phyloP scores from a whole-genome alignment of 2,113 vertebrate species.

The Tetrax tetrax region DNA sequence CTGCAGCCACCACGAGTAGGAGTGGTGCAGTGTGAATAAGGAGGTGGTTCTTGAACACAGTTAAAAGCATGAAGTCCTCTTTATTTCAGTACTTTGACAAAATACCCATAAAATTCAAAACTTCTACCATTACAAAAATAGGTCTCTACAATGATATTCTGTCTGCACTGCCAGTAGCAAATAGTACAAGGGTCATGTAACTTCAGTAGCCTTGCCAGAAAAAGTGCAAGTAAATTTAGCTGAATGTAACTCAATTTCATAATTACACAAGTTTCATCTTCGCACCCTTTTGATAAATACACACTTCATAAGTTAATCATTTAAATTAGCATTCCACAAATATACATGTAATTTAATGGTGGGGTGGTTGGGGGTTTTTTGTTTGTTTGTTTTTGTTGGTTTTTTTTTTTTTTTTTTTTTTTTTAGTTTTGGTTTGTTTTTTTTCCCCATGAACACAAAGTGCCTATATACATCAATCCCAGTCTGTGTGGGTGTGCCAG shows the following conservation, averaged over 20 bases:
- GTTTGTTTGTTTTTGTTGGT: not conserved
- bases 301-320: slow-evolving; percentile 92
- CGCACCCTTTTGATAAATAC: slow-evolving; percentile 85
- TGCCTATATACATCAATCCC: slow-evolving; percentile 82
- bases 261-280: slow-evolving; percentile 70
- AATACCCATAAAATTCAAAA: slow-evolving; percentile 98
- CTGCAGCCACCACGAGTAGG: not conserved
- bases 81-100: slow-evolving; percentile 98
- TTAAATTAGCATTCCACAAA: slow-evolving; percentile 99
- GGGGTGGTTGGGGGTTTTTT: not conserved
- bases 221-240: slow-evolving; percentile 77
- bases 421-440: not conserved
- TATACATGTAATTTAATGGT: slow-evolving; percentile 84
- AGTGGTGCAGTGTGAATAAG: not conserved
- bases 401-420: not conserved
- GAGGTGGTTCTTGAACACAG: not conserved
- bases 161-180: slow-evolving; percentile 82
- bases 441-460: slow-evolving; percentile 78
- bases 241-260: slow-evolving; percentile 74
- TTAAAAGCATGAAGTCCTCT: slow-evolving; percentile 90
- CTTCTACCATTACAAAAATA: slow-evolving; percentile 99
- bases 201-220: slow-evolving; percentile 85
- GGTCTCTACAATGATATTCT: slow-evolving; percentile 93
- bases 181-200: slow-evolving; percentile 83
- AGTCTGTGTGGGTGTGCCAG: slow-evolving; percentile 76